phyloP scores from a whole-genome alignment of 2,113 vertebrate genomes.

The Montifringilla adamsi region DNA sequence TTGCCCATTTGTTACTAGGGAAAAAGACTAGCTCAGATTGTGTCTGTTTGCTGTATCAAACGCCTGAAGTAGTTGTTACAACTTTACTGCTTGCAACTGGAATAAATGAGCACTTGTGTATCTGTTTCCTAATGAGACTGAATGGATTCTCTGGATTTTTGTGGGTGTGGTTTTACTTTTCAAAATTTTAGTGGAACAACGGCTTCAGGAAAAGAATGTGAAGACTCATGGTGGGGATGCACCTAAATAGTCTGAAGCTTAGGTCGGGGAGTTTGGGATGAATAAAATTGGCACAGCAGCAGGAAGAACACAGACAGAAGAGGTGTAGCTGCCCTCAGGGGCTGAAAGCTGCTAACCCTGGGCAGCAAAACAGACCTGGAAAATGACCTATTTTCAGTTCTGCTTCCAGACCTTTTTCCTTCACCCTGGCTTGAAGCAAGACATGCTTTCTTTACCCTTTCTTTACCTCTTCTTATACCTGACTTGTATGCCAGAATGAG shows the following conservation, averaged over 20 bases:
- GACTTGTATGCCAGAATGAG: neutral
- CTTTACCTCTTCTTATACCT: neutral
- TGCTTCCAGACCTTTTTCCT: neutral
- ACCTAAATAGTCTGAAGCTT: neutral
- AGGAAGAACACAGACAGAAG: neutral
- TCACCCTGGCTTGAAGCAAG: neutral
- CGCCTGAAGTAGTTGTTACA: neutral
- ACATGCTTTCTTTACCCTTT: neutral
- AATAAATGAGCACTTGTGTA: neutral
- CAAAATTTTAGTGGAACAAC: neutral
- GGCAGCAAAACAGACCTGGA: neutral
- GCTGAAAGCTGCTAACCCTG: neutral
- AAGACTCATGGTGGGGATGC: neutral
- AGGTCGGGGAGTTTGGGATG: neutral
- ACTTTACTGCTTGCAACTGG: neutral
- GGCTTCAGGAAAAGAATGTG: neutral
- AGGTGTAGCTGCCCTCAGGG: neutral
- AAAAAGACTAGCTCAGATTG: neutral
- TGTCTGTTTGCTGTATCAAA: neutral
- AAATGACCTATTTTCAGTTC: neutral
- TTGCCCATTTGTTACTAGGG: neutral
- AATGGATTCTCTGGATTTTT: neutral
- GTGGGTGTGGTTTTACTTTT: neutral
- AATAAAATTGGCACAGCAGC: fast-evolving
- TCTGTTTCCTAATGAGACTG: neutral